Base-by-base conservation (phyloP, 2,888 invertebrate species). In the Drosophila prostipennis region DNA sequence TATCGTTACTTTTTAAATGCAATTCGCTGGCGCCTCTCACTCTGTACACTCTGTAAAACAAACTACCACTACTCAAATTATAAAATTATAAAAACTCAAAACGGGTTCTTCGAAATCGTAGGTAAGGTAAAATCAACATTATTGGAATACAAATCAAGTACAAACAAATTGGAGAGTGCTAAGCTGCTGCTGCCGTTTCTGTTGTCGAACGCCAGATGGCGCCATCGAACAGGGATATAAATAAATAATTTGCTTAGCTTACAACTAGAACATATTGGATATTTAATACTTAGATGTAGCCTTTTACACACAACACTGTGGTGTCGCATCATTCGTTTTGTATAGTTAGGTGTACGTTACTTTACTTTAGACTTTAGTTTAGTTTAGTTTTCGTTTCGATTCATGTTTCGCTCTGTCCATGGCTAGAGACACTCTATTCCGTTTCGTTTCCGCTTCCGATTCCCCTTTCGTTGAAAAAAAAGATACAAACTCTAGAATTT, bases 251-350 rank as follows among this genome's bases (percentile, higher is more conserved):
- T 67, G 77, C 77, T 79, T 75, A 76, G 64, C 79, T 79, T 83
- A 76, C n/a, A 56, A 73, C 78, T 86, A 84, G 54, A 79, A 74
- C 76, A 84, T 86, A 84, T 83, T 84, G 69, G 77, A 84, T 86
- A 84, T 84, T 80, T 84, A 84, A 84, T 84, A 84, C 86, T 84
- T 86, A 86, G 73, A 80, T 59, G 79, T 84, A 84, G 81, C 84
- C 80, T 75, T 82, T 76, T 54, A 36, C 43, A 67, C 56, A 68
- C 53, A 52, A 52, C 45, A 19, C 57, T 8, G 61, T 61, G 60
- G 61, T 61, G 60, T 48, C 32, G 39, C 57, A 34, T 61, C 19
- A 8, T 51, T 43, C 37, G 8, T 16, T 51, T 45, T 36, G 16
- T 51, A 23, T 34, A 34, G n/a, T 58, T 54, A 23, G n/a, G 37